Percentiles rank a stretch among this genome's conserved stretches.
Evolutionary conservation across 2,888 invertebrate genomes (phyloP).

Genomic region (Polydrusus pterygomalis): DNA sequence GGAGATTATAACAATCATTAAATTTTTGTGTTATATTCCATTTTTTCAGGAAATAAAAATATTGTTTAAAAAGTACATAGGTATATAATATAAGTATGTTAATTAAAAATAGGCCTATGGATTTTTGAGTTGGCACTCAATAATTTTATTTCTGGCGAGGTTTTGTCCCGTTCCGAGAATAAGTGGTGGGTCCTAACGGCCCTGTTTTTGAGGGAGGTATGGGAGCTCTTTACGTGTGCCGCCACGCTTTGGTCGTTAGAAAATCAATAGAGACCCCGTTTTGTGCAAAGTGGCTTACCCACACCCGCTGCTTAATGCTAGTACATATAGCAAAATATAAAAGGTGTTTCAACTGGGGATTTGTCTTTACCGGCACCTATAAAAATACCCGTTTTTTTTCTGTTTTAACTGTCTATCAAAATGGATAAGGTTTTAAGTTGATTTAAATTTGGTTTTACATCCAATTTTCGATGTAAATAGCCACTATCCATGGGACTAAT

Average conservation of each 20-base stretch:
- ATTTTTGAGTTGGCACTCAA: slow-evolving; percentile 29
- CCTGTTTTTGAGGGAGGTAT: slow-evolving; percentile 53
- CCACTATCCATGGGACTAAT: neutral
- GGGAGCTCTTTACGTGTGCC: slow-evolving; percentile 53
- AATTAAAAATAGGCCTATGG: slow-evolving; percentile 1
- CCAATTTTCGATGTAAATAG: neutral
- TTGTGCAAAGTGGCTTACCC: slow-evolving; percentile 56
- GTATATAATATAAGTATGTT: neutral
- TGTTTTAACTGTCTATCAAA: slow-evolving; percentile 15
- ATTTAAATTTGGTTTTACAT: slow-evolving; percentile 14
- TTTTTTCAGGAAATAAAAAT: no score
- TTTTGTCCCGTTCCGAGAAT: slow-evolving; percentile 53
- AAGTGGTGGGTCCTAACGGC: slow-evolving; percentile 53
- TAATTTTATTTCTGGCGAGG: slow-evolving; percentile 44
- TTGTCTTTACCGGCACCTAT: slow-evolving; percentile 37
- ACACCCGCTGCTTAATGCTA: slow-evolving; percentile 47
- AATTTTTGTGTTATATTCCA: no score
- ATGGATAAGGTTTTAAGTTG: slow-evolving; percentile 7
- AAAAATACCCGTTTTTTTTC: slow-evolving; percentile 8
- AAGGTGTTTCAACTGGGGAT: slow-evolving; percentile 52
- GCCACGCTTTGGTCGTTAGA: slow-evolving; percentile 60
- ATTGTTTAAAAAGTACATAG: no score
- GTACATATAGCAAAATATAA: slow-evolving; percentile 46
- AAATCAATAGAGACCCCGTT: slow-evolving; percentile 64
- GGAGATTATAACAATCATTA: no score